Evolutionary conservation across 2,888 invertebrate species (phyloP), one percentile per base, ranked within the genome.

Genomic region (Oscheius myriophilus): DNA sequence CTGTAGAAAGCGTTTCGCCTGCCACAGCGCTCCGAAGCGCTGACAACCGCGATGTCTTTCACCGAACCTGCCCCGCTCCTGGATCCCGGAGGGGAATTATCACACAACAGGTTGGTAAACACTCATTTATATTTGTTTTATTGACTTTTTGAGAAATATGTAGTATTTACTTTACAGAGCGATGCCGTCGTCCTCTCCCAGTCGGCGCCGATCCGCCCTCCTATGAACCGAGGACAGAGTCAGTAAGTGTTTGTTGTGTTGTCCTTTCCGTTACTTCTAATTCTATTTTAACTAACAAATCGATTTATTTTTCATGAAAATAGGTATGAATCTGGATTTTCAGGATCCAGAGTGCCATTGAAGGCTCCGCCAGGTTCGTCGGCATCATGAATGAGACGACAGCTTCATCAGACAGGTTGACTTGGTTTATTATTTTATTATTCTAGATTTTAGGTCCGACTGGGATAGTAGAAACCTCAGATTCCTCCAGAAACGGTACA

Each of bases 341-440:
- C 21, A 63, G 63, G 25, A 63, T 63, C 21, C 63, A 63, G 52
- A 33, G 52, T 11, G 51, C 53, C 41, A 41, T 63, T 14, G 53
- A 33, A 11, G 49, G 53, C 21, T 52, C 63, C 9, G 63, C 63
- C 2, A 52, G 49, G 18, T 63, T 63, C 52, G 63, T 63, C 1
- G 63, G 63, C 1, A 52, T 63, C 33, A 41, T 52, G 25, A 52
- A 51, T 53, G 63, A 49, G 1, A 52, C 51, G 18, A 61, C n/a
- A 33, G n/a, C n/a, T n/a, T 33, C 46, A 0, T 49, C 61, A 7
- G 61, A 61, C 49, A n/a, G 46, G 46, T 58, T 21, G 42, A 4
- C 16, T 26, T 54, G 4, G 25, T 7, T 14, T 23, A 6, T 21
- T 4, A 52, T 52, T 3, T 52, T 52, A n/a, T 26, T n/a, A n/a